These are phyloP conservation scores for Hypomesus transpacificus DNA, from an alignment of 2,113 vertebrate species.

Conservation along the genomic window DNA sequence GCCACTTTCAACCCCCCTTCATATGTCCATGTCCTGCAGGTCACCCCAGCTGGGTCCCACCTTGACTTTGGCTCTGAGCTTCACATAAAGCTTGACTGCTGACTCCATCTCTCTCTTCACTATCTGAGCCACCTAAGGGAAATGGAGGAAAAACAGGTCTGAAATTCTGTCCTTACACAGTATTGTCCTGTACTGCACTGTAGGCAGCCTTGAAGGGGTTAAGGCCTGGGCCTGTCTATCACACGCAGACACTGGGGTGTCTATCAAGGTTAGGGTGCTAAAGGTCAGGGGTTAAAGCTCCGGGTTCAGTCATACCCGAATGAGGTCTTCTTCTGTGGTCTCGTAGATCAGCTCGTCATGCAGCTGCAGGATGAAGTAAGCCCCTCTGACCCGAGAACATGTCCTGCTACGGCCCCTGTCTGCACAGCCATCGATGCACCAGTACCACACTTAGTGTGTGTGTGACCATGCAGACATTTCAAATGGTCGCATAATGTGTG, in stretches of 20 bases:
- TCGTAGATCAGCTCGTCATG: slow-evolving; percentile 97
- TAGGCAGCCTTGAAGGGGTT: too few species aligned
- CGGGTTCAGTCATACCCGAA: slow-evolving; percentile 76
- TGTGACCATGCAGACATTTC: not conserved
- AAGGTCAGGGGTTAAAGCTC: not conserved
- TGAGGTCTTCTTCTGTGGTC: slow-evolving; percentile 83
- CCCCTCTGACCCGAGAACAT: slow-evolving; percentile 67
- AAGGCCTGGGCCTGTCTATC: not conserved
- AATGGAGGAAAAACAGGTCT: not conserved
- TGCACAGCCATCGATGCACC: slow-evolving; percentile 6
- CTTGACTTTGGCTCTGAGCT: slow-evolving; percentile 86
- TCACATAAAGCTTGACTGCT: slow-evolving; percentile 83
- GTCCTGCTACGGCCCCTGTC: slow-evolving; percentile 30
- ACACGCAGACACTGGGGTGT: not conserved
- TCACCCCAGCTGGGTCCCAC: slow-evolving; percentile 91
- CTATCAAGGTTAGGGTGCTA: not conserved
- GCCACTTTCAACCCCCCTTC: slow-evolving; percentile 9
- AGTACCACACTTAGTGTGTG: not conserved
- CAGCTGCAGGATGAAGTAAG: slow-evolving; percentile 90
- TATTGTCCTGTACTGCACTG: too few species aligned
- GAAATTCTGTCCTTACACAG: not conserved
- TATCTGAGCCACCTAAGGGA: slow-evolving; percentile 86
- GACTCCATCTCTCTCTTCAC: slow-evolving; percentile 95
- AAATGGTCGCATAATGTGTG: not conserved
- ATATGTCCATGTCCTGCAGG: slow-evolving; percentile 78